Evolutionary conservation across 2,888 invertebrate genomes (phyloP).

Genomic region (Drosophila paramelanica): DNA sequence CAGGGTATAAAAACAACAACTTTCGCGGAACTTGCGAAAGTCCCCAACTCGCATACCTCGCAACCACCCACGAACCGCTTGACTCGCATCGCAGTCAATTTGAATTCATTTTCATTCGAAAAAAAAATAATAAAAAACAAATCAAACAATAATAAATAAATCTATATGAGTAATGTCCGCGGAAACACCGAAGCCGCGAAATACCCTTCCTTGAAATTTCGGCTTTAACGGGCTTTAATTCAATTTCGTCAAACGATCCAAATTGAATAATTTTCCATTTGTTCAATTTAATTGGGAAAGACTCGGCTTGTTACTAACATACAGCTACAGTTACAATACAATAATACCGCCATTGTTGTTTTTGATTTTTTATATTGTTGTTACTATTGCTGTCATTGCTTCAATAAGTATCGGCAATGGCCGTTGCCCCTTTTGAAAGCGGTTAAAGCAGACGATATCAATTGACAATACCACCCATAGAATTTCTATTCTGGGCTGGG

Average conservation of each 20-base stretch:
- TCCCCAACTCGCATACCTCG: slow-evolving; percentile 14
- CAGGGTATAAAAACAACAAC: slow-evolving; percentile 53
- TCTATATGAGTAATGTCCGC: slow-evolving; percentile 26
- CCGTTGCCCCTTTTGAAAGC: neutral
- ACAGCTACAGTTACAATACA: slow-evolving; percentile 10
- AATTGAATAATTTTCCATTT: slow-evolving; percentile 44
- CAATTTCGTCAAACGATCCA: slow-evolving; percentile 57
- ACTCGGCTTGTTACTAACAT: slow-evolving; percentile 8
- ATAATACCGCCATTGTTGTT: slow-evolving; percentile 19
- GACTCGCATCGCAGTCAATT: too few relatives aligned
- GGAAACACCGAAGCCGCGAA: neutral
- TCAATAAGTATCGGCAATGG: slow-evolving; percentile 31
- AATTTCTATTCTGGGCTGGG: neutral
- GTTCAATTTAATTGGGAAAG: slow-evolving; percentile 34
- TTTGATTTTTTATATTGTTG: slow-evolving; percentile 3
- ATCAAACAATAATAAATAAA: slow-evolving; percentile 47
- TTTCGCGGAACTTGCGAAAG: slow-evolving; percentile 62
- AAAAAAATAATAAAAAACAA: slow-evolving; percentile 11
- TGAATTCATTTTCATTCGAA: neutral
- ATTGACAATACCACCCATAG: slow-evolving; percentile 7
- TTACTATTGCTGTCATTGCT: slow-evolving; percentile 24
- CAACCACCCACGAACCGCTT: neutral
- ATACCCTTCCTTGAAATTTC: neutral
- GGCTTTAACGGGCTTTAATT: slow-evolving; percentile 36
- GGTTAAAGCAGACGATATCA: slow-evolving; percentile 1